Evolutionary conservation across 2,113 vertebrate genomes (phyloP), one percentile per base, ranked within the genome.

Genomic region (Stigmatopora nigra): DNA sequence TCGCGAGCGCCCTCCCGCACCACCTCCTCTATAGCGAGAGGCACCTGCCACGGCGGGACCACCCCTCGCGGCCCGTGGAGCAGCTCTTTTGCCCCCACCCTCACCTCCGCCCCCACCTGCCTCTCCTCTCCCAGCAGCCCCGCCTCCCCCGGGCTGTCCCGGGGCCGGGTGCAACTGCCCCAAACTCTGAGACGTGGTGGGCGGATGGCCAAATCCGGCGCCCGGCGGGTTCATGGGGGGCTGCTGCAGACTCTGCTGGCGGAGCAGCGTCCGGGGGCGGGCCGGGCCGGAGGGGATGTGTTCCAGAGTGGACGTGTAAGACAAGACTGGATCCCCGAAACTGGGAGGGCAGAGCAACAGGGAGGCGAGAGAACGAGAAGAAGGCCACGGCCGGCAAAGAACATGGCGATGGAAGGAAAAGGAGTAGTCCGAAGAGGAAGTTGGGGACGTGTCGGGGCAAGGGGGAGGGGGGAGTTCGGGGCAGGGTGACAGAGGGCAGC

Each of bases 171-270:
- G 93, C 73, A 97, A 92, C 83, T 98, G 95, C 70, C 95, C 95
- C 91, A 98, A 89, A 81, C 96, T 98, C 89, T 96, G 95, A 88
- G 95, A 97, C 84, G 93, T 97, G 86, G 94, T 92, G 75, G 95
- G 93, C 64, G 93, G 94, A 73, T 91, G 91, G 84, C 77, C 61
- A n/a, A 91, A 91, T 86, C 88, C 88, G 61, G 89, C 87, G 75
- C 92, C 90, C 22, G 93, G 87, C 5, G 93, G 92, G 77, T 94
- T 94, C 87, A 92, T 93, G 79, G 97, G 93, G 53, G 96, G 95
- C 88, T 98, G 96, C 88, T 97, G 96, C 63, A 97, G 94, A 64
- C 95, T 97, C 87, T 98, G 96, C 84, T 98, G 96, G 85, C 96
- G 94, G 72, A 93, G 81, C 82, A 98, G 92, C 12, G 95, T 98